A percentile compares a stretch with the other conserved stretches of the same genome.
phyloP scores from a whole-genome alignment of 2,113 vertebrate genomes.

The Triplophysa dalaica region DNA sequence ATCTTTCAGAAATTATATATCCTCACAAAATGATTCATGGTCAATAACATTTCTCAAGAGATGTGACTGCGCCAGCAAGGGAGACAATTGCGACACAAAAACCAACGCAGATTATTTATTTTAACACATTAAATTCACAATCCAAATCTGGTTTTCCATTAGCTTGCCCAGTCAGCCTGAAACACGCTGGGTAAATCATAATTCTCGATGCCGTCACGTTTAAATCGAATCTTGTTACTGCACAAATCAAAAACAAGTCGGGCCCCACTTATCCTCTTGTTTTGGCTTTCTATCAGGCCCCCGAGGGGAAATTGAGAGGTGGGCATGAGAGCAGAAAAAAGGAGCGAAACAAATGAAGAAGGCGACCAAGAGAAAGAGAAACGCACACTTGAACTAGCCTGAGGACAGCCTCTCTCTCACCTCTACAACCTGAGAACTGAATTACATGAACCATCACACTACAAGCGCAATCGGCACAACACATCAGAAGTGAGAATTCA shows the following conservation, averaged over 20 bases:
- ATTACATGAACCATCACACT: slow-evolving; percentile 17
- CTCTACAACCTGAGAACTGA: neutral
- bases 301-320: neutral
- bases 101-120: neutral
- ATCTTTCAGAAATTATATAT: too few relatives aligned
- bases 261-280: slow-evolving; percentile 28
- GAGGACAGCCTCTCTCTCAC: slow-evolving; percentile 13
- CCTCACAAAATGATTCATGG: too few relatives aligned
- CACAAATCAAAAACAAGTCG: slow-evolving; percentile 33
- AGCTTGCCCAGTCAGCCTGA: slow-evolving; percentile 17
- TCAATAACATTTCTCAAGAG: neutral
- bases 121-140: neutral
- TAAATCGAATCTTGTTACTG: slow-evolving; percentile 33
- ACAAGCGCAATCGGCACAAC: neutral
- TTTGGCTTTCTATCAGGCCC: slow-evolving; percentile 28
- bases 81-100: neutral
- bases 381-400: slow-evolving; percentile 19
- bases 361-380: slow-evolving; percentile 28
- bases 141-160: slow-evolving; percentile 21
- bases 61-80: neutral
- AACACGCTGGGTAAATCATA: slow-evolving; percentile 8
- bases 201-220: neutral
- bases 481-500: neutral
- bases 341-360: slow-evolving; percentile 5
- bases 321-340: neutral